Evolutionary conservation across 2,888 invertebrate species (phyloP).

Genomic region (Leptura quadrifasciata): DNA sequence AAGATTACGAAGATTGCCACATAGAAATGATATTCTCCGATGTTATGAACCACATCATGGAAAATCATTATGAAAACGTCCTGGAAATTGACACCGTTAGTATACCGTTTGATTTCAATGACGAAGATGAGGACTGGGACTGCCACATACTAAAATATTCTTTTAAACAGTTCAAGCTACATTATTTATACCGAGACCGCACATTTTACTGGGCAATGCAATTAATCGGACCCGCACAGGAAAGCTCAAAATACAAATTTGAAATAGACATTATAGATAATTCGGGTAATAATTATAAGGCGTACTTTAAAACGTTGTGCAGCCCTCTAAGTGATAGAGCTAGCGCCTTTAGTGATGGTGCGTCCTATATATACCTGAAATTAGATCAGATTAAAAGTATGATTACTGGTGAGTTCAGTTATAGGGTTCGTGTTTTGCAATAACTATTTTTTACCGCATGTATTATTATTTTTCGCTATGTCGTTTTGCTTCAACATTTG

Average conservation of each 20-base stretch:
- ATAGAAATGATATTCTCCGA: conserved; percentile 41
- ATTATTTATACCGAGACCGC: conserved; percentile 56
- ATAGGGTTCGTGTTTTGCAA: conserved; percentile 43
- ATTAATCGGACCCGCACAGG: conserved; percentile 62
- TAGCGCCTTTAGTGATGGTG: conserved; percentile 43
- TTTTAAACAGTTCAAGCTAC: conserved; percentile 63
- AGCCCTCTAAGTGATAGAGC: conserved; percentile 42
- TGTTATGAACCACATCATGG: conserved; percentile 76
- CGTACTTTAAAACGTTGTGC: conserved; percentile 58
- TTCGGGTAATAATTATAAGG: conserved; percentile 54
- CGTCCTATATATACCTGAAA: conserved; percentile 22
- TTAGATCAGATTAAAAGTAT: conserved; percentile 42
- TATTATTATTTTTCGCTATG: no score
- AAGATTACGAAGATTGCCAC: conserved; percentile 55
- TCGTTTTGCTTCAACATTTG: no score
- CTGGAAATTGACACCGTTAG: conserved; percentile 61
- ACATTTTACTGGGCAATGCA: conserved; percentile 65
- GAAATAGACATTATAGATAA: conserved; percentile 67
- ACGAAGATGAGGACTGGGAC: conserved; percentile 52
- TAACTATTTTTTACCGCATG: neutral
- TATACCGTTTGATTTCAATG: conserved; percentile 53
- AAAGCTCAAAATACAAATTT: conserved; percentile 62
- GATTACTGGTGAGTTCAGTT: conserved; percentile 46
- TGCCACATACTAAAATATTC: conserved; percentile 62
- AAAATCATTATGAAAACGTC: conserved; percentile 64